Conservation (phyloP, 2,888 invertebrate genomes). For the Hydraecia micacea region DNA sequence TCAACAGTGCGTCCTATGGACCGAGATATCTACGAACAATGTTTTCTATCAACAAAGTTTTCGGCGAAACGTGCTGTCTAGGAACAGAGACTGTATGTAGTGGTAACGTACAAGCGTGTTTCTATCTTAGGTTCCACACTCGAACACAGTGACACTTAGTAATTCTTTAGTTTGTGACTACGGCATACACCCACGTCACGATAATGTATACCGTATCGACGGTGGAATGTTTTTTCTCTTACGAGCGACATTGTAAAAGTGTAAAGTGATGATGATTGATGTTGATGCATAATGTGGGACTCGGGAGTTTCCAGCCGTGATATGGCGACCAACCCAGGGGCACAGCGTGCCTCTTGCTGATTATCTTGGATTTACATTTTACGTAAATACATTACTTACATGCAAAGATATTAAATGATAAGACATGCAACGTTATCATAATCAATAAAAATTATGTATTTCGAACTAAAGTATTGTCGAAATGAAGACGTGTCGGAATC, state of each 20-base stretch:
- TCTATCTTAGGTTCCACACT: too few species aligned
- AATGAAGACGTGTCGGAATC: too few species aligned
- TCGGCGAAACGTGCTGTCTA: too few species aligned
- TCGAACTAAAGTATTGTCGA: too few species aligned
- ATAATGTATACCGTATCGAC: neutral
- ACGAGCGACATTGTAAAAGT: neutral
- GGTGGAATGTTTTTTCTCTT: neutral
- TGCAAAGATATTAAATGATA: slow-evolving; percentile 9
- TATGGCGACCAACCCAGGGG: neutral
- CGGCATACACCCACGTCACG: neutral
- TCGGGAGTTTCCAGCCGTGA: neutral
- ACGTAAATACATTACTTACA: neutral
- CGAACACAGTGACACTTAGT: neutral
- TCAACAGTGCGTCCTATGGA: too few species aligned
- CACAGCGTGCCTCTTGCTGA: neutral
- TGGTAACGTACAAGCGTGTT: too few species aligned
- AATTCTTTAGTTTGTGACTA: neutral
- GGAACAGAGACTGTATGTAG: too few species aligned
- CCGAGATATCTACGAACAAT: too few species aligned
- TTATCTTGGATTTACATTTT: neutral
- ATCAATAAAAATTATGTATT: neutral
- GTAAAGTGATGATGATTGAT: too few species aligned
- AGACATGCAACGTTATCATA: neutral
- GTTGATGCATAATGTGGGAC: neutral
- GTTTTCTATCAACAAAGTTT: too few species aligned